Conservation (phyloP, 2,888 invertebrate species). For the Gymnocheta viridis region DNA sequence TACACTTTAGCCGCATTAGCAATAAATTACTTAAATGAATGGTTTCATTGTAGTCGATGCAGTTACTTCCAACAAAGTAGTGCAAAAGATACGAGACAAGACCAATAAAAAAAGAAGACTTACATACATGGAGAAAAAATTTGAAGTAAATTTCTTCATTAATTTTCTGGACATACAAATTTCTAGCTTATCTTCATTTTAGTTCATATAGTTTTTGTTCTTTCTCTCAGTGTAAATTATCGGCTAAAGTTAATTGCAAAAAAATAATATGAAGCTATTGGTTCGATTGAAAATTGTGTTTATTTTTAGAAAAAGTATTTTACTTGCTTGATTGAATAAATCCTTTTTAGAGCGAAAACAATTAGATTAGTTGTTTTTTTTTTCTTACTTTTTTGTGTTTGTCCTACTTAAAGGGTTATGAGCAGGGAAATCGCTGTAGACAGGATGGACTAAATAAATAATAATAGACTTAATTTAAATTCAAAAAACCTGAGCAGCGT, state of each 20-base stretch:
- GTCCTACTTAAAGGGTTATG: slow-evolving; percentile 44
- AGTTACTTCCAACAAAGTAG: slow-evolving; percentile 23
- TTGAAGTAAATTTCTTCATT: not conserved
- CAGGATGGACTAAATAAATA: slow-evolving; percentile 56
- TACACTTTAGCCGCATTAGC: slow-evolving; percentile 57
- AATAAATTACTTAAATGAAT: slow-evolving; percentile 67
- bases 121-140: not conserved
- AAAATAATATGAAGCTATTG: slow-evolving; percentile 35
- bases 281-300: slow-evolving; percentile 62
- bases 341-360: slow-evolving; percentile 67
- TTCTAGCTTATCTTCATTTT: too few relatives aligned
- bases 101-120: not conserved
- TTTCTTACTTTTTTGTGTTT: not conserved
- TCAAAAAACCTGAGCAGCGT: too few relatives aligned
- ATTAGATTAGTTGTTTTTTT: slow-evolving; percentile 55
- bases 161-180: too few relatives aligned
- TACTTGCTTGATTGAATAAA: slow-evolving; percentile 64
- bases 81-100: not conserved
- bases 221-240: slow-evolving; percentile 14
- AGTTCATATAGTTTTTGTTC: not conserved
- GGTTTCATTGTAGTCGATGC: slow-evolving; percentile 42
- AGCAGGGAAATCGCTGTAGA: slow-evolving; percentile 34
- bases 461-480: slow-evolving; percentile 26
- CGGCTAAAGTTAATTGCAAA: slow-evolving; percentile 44
- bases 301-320: slow-evolving; percentile 63